Conservation (phyloP, 2,113 vertebrate genomes). For the Erinaceus europaeus region DNA sequence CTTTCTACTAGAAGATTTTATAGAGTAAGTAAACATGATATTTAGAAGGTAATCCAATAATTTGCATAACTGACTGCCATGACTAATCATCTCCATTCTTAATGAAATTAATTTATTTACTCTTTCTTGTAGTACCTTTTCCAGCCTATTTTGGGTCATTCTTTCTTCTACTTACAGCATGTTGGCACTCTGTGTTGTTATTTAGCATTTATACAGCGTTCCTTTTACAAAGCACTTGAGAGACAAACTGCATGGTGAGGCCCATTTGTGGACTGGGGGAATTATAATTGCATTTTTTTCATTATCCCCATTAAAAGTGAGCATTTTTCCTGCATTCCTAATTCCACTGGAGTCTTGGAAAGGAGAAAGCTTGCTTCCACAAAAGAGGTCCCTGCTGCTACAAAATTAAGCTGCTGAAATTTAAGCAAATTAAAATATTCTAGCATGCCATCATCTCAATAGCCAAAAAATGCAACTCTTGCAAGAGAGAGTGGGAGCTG, state of each 20-base stretch:
- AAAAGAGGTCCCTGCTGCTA: constrained; percentile 17
- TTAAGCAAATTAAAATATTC: constrained; percentile 50
- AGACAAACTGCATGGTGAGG: constrained; percentile 9
- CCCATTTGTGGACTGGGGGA: not conserved
- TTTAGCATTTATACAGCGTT: constrained; percentile 43
- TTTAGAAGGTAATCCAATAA: not conserved
- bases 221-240: constrained; percentile 35
- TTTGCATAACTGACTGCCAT: not conserved
- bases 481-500: not conserved
- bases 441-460: not conserved
- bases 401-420: not conserved
- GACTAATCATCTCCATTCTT: not conserved
- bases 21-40: not conserved
- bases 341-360: constrained; percentile 25
- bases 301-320: constrained; percentile 35
- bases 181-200: not conserved
- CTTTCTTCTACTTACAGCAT: not conserved
- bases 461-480: not conserved
- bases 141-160: not conserved
- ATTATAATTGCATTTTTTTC: constrained; percentile 37
- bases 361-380: not conserved
- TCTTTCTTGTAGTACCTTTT: not conserved
- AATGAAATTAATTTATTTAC: constrained; percentile 21
- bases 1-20: not conserved
- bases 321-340: constrained; percentile 29